Conservation (phyloP, 2,797 vertebrate species). For the Otus scops region DNA sequence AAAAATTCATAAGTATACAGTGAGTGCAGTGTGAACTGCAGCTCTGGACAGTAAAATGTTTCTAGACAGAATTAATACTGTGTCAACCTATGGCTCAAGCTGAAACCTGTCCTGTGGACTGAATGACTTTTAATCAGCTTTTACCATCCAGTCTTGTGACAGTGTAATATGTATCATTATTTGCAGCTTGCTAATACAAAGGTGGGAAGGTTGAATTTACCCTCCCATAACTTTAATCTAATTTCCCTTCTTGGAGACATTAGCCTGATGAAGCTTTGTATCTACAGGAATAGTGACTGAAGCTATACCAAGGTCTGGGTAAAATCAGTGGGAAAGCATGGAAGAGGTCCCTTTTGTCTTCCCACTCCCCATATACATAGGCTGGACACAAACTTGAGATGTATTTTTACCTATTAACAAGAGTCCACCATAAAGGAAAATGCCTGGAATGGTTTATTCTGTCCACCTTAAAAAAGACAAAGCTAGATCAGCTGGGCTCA, state of each 20-base stretch:
- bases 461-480: not conserved
- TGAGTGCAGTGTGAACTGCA: not conserved
- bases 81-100: not conserved
- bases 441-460: not conserved
- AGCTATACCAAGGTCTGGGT: not conserved
- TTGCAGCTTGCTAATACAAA: not conserved
- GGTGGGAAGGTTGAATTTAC: not conserved
- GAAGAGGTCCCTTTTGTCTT: not conserved
- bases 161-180: not conserved
- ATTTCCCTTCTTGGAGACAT: not conserved
- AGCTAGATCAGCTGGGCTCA: not conserved
- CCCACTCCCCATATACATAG: not conserved
- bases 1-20: not conserved
- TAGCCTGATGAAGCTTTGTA: not conserved
- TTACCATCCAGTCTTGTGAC: not conserved
- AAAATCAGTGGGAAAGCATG: not conserved
- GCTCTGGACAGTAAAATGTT: not conserved
- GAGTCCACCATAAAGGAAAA: not conserved
- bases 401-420: not conserved
- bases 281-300: not conserved
- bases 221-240: not conserved
- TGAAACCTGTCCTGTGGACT: not conserved
- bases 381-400: not conserved
- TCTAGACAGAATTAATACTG: not conserved
- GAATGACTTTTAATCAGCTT: not conserved